phyloP scores from a whole-genome alignment of 2,113 vertebrate genomes.

The Scolopax mira region DNA sequence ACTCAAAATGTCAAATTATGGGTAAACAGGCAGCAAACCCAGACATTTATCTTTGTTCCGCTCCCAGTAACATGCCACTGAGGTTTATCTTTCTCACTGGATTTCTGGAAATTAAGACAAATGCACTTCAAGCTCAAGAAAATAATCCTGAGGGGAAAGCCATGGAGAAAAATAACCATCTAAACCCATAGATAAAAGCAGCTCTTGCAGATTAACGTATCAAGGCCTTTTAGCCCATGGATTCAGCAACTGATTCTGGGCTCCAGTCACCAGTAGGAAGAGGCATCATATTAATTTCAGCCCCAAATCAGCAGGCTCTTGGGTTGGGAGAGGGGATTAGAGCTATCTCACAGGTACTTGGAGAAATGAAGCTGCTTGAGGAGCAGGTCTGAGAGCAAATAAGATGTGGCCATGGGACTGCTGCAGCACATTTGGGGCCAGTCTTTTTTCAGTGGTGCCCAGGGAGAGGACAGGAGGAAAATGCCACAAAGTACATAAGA shows the following conservation, averaged over 20 bases:
- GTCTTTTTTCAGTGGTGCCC: too few relatives aligned
- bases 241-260: constrained; percentile 32
- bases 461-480: too few relatives aligned
- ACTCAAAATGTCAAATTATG: neutral
- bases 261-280: neutral
- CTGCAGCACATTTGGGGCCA: neutral
- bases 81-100: constrained; percentile 19
- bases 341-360: neutral
- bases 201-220: constrained; percentile 29
- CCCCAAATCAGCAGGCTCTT: neutral
- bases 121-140: constrained; percentile 49
- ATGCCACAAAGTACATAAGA: too few relatives aligned
- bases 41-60: neutral
- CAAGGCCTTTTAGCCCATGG: constrained; percentile 32
- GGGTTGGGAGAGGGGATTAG: neutral
- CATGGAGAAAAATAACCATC: constrained; percentile 41
- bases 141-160: constrained; percentile 61
- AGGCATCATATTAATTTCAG: neutral
- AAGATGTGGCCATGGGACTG: neutral
- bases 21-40: neutral
- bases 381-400: neutral
- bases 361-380: neutral
- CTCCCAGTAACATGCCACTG: neutral
- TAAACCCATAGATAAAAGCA: constrained; percentile 51
- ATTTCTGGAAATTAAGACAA: constrained; percentile 67